A percentile compares a stretch with the other conserved stretches of the same genome.
Conservation (phyloP, 2,797 vertebrate species). For the Kryptopterus vitreolus region DNA sequence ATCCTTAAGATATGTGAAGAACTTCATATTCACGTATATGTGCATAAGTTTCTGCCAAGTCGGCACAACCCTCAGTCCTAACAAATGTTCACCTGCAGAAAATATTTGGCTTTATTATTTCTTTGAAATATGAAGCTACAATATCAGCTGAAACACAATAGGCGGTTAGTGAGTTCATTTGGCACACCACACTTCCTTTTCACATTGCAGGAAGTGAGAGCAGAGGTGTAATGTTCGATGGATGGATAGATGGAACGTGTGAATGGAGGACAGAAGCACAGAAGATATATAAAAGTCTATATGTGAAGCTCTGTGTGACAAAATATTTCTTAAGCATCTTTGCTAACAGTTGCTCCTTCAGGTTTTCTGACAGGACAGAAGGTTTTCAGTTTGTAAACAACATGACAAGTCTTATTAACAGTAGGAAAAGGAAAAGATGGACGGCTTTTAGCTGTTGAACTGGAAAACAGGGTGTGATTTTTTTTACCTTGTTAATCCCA, state of each 20-base stretch:
- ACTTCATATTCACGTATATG: neutral
- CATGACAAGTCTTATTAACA: neutral
- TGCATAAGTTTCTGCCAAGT: neutral
- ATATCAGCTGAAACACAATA: conserved; percentile 10
- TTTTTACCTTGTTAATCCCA: too few species aligned
- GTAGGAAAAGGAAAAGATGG: neutral
- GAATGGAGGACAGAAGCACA: conserved; percentile 29
- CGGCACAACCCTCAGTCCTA: neutral
- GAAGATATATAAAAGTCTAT: neutral
- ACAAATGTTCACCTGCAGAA: neutral
- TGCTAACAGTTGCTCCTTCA: neutral
- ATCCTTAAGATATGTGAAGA: neutral
- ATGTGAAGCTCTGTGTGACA: neutral
- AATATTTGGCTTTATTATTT: neutral
- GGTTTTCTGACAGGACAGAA: neutral
- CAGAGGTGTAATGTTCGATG: neutral
- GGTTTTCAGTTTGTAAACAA: neutral
- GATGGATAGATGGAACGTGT: conserved; percentile 36
- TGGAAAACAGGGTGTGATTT: neutral
- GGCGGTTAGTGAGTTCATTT: neutral
- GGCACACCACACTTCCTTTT: conserved; percentile 12
- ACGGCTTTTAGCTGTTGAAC: neutral
- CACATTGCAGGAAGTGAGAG: conserved; percentile 12
- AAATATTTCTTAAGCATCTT: neutral
- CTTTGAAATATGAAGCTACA: neutral